Percentiles rank a stretch among this genome's conserved stretches.
These are phyloP conservation scores for Drosophila kambysellisi DNA, from an alignment of 2,888 invertebrate species.

Conservation along the genomic window DNA sequence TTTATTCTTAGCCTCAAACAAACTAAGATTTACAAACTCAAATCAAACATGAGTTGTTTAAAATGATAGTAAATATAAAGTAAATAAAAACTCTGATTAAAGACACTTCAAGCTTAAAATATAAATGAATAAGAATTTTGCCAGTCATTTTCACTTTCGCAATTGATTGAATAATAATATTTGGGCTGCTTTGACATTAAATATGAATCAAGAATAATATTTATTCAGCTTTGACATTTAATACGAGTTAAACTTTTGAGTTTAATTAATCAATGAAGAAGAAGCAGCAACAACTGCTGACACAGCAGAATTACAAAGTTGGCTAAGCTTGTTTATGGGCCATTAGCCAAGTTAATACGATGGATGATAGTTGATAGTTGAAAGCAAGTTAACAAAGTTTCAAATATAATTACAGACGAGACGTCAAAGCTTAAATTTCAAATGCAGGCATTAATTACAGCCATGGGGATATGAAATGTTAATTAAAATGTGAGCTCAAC, in stretches of 20 bases:
- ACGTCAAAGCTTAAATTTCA: background rate
- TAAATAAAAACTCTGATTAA: background rate
- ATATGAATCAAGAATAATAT: background rate
- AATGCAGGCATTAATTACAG: slow-evolving; percentile 11
- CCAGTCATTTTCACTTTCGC: background rate
- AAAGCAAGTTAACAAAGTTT: background rate
- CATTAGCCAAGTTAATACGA: background rate
- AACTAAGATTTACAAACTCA: background rate
- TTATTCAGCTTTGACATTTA: background rate
- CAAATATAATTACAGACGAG: background rate
- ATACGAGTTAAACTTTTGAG: background rate
- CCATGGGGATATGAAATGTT: slow-evolving; percentile 25
- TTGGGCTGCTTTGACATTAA: background rate
- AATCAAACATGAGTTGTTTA: background rate
- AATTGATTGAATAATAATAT: background rate
- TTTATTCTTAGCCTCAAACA: no score
- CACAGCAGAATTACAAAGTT: background rate
- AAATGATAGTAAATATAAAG: background rate
- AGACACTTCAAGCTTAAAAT: background rate
- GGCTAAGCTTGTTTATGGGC: background rate
- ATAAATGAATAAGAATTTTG: background rate
- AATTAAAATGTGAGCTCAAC: slow-evolving; percentile 34
- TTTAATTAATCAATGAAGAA: background rate
- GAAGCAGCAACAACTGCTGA: background rate
- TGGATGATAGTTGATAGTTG: background rate